These are phyloP conservation scores for Halcyon smyrnensis DNA, from an alignment of 2,797 vertebrate species.

Conservation along the genomic window DNA sequence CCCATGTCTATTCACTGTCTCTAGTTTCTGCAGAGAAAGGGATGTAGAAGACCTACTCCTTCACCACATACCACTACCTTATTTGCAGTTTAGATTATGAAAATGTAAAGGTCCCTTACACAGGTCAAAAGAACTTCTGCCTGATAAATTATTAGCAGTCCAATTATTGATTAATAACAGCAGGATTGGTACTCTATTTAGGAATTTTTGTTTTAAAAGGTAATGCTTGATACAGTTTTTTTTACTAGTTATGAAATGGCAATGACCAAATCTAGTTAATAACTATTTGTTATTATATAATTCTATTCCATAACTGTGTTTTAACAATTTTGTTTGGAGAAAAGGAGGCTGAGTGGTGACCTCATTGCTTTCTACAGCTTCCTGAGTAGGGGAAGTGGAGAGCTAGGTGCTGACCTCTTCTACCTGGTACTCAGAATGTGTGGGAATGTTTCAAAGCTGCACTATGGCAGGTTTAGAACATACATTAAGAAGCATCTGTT, in stretches of 20 bases:
- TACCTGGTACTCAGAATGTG: accelerated
- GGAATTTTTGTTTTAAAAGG: neutral
- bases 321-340: neutral
- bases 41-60: neutral
- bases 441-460: neutral
- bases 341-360: neutral
- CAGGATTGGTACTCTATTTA: neutral
- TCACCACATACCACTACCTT: neutral
- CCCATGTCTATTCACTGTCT: neutral
- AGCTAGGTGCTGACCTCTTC: neutral
- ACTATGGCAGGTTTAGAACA: accelerated
- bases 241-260: neutral
- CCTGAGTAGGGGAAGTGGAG: neutral
- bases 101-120: neutral
- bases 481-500: neutral
- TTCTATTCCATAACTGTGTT: neutral
- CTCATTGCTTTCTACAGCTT: neutral
- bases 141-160: neutral
- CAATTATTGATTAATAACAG: neutral
- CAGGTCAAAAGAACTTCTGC: neutral
- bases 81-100: neutral
- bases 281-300: neutral
- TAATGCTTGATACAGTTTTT: neutral
- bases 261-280: neutral
- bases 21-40: neutral